phyloP scores from a whole-genome alignment of 2,113 vertebrate genomes.

The Opisthocomus hoazin region DNA sequence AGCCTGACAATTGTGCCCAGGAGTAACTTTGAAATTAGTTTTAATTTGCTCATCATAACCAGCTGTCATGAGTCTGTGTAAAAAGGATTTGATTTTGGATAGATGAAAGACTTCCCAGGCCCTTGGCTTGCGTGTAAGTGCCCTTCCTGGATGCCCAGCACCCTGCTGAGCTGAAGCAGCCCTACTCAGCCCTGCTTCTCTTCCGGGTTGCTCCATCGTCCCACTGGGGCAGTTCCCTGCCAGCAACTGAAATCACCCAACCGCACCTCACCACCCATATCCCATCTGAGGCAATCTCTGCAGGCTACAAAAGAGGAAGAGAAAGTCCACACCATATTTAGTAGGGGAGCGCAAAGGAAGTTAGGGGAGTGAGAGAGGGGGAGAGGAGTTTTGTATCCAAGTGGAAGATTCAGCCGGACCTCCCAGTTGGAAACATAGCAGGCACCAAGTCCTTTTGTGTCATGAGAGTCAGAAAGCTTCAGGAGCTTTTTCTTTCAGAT shows the following conservation, averaged over 20 bases:
- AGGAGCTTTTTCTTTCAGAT: background rate
- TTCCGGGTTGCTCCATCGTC: background rate
- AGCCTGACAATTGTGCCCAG: conserved; percentile 33
- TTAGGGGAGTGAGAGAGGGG: background rate
- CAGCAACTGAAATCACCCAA: background rate
- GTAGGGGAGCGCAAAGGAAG: background rate
- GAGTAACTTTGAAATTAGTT: conserved; percentile 43
- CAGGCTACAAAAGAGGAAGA: background rate
- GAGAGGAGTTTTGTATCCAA: background rate
- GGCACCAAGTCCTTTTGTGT: background rate
- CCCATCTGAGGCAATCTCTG: background rate
- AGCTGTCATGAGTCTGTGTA: background rate
- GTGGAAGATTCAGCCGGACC: background rate
- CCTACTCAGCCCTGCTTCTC: background rate
- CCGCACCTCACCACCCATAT: background rate
- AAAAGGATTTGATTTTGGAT: conserved; percentile 24
- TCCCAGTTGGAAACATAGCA: background rate
- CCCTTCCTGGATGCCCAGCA: background rate
- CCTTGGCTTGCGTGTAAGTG: background rate
- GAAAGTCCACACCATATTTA: background rate
- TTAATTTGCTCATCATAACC: conserved; percentile 54
- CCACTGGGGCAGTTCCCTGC: background rate
- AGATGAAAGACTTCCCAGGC: background rate
- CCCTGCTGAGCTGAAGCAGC: background rate
- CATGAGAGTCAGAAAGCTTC: background rate